Conservation (phyloP, 2,888 invertebrate genomes). For the Drosophila rubida region DNA sequence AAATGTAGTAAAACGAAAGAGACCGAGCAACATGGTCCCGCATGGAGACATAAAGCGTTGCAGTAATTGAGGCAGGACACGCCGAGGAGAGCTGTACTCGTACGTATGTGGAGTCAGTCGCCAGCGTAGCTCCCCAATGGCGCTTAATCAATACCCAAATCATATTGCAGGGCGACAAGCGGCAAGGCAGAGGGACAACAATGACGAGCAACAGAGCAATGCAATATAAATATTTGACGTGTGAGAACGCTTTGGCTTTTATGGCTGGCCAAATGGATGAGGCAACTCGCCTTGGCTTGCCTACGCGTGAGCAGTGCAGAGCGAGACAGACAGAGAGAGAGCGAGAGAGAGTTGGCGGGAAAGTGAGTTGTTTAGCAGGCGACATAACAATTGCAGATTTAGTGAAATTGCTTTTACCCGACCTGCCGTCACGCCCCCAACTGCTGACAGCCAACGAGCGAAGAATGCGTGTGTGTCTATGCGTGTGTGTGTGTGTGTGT, state of each 20-base stretch:
- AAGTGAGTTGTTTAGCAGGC: slow-evolving; percentile 77
- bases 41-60: slow-evolving; percentile 61
- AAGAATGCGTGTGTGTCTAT: neutral
- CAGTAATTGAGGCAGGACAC: slow-evolving; percentile 66
- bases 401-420: slow-evolving; percentile 74
- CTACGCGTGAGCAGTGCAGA: neutral
- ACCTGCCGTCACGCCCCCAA: slow-evolving; percentile 29
- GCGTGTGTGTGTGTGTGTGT: too few species aligned
- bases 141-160: slow-evolving; percentile 77
- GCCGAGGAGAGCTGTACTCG: neutral
- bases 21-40: slow-evolving; percentile 23
- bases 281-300: slow-evolving; percentile 4
- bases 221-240: slow-evolving; percentile 79
- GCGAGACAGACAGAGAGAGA: neutral
- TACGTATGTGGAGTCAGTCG: neutral
- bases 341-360: neutral
- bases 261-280: slow-evolving; percentile 43
- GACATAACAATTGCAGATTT: slow-evolving; percentile 79
- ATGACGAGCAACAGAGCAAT: slow-evolving; percentile 40
- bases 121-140: slow-evolving; percentile 37
- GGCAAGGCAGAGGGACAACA: slow-evolving; percentile 17
- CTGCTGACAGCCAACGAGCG: slow-evolving; percentile 16
- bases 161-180: slow-evolving; percentile 47
- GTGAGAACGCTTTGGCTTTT: slow-evolving; percentile 74
- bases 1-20: slow-evolving; percentile 57